Evolutionary conservation across 1,140 invertebrate genomes (phyloP).

Genomic region (Eupeodes corollae): DNA sequence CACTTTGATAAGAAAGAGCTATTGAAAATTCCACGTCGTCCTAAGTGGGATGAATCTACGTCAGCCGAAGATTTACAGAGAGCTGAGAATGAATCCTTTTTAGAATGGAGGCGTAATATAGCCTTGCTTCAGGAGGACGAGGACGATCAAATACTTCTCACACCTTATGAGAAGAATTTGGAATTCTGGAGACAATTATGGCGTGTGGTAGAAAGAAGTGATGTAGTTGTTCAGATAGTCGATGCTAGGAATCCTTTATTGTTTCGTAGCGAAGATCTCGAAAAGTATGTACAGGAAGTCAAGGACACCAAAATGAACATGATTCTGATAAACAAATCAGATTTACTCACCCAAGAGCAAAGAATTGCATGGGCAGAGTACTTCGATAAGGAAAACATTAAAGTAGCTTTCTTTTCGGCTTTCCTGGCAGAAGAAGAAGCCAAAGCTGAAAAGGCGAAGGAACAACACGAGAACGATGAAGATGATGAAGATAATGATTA

Average conservation of each 20-base stretch:
- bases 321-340: constrained; percentile 93
- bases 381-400: constrained; percentile 58
- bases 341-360: constrained; percentile 75
- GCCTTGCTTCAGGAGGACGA: constrained; percentile 70
- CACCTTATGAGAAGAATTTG: constrained; percentile 96
- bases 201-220: constrained; percentile 93
- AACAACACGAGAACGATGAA: constrained; percentile 26
- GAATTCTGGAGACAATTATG: constrained; percentile 98
- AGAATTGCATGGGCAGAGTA: constrained; percentile 78
- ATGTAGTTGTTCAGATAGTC: constrained; percentile 90
- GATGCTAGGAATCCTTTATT: constrained; percentile 94
- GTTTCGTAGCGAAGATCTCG: constrained; percentile 90
- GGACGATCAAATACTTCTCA: constrained; percentile 65
- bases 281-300: constrained; percentile 83
- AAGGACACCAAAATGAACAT: constrained; percentile 65
- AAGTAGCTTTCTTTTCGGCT: constrained; percentile 78
- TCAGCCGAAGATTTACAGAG: constrained; percentile 64
- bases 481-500: constrained; percentile 38
- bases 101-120: constrained; percentile 78
- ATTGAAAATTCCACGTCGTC: constrained; percentile 73
- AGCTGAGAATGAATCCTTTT: constrained; percentile 69
- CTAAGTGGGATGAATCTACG: constrained; percentile 65
- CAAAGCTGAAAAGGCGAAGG: constrained; percentile 19
- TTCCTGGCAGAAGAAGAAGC: constrained; percentile 45
- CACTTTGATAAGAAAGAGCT: constrained; percentile 55